Evolutionary conservation across 2,888 invertebrate genomes (phyloP), one percentile per base, ranked within the genome.

Genomic region (Cheilosia scutellata): DNA sequence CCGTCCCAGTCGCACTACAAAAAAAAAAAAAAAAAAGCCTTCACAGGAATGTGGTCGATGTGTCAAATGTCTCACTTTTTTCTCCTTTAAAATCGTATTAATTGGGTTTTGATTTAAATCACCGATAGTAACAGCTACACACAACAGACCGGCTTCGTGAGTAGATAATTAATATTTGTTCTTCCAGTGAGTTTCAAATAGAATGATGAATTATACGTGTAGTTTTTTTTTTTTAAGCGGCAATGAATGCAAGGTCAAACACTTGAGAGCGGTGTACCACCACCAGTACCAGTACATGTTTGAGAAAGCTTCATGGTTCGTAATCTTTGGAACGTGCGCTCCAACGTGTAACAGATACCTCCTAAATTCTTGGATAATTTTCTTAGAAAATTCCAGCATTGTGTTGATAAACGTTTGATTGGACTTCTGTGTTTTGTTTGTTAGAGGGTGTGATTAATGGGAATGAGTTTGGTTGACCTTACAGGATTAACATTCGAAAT

Each of bases 151-250:
- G 49, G 9, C 60, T 58, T 77, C 86, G 86, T 86, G 82, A 82
- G 82, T 49, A 68, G 82, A 82, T 86, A 86, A 86, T 86, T 82
- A 86, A 86, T 86, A 76, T 82, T 82, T 82, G 76, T 82, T 86
- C 72, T 77, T 29, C 51, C 53, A 66, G 44, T 42, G 49, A 77
- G 77, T 70, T 86, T 76, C 82, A 82, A 20, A 82, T 82, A 77
- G 71, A 86, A 86, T 86, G 86, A 86, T 86, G 82, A 82, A 86
- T 86, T 86, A 80, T 76, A 80, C 77, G 70, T 6, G 16, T 20
- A 47, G 16, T 57, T 71, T 75, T 51, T 57, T 71, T 75, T 51
- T 37, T 68, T 47, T n/a, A n/a, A 37, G 63, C 47, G 40, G 47
- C 40, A 57, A 68, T 66, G 51, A 51, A 76, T 71, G 72, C 86